phyloP scores from a whole-genome alignment of 1,140 invertebrate genomes.

The Coboldia fuscipes region DNA sequence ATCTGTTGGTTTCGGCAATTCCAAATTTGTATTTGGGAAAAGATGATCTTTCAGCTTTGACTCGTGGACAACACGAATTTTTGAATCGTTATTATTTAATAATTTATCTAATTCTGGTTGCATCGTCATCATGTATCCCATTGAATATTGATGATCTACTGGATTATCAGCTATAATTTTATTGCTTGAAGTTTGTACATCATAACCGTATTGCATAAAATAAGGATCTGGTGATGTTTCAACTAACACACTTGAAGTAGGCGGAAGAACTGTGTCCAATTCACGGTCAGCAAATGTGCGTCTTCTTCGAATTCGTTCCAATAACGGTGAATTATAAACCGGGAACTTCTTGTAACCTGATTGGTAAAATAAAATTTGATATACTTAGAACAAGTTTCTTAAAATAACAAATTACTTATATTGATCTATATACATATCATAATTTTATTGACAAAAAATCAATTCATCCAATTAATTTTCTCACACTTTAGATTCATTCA shows the following conservation, averaged over 20 bases:
- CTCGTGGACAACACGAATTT: constrained; percentile 11
- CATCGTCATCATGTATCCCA: neutral
- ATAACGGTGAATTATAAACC: constrained; percentile 13
- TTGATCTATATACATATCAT: no score
- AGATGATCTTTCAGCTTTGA: constrained; percentile 11
- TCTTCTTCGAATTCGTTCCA: constrained; percentile 27
- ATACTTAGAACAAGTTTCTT: no score
- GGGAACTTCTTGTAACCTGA: neutral
- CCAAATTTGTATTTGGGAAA: constrained; percentile 1
- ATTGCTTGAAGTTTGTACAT: constrained; percentile 3
- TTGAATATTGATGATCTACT: constrained; percentile 5
- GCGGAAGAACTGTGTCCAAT: constrained; percentile 21
- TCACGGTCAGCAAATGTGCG: constrained; percentile 30
- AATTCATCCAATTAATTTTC: neutral
- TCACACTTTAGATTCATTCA: no score
- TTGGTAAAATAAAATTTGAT: neutral
- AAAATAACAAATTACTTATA: neutral
- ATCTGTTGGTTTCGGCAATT: constrained; percentile 8
- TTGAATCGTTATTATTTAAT: constrained; percentile 2
- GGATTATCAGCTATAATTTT: constrained; percentile 5
- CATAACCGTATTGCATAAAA: no score
- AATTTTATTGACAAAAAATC: no score
- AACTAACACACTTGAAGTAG: constrained; percentile 5
- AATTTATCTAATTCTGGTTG: constrained; percentile 9
- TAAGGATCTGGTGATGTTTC: constrained; percentile 4